Conservation (phyloP, 2,888 invertebrate species). For the Azorinus chamasolen region DNA sequence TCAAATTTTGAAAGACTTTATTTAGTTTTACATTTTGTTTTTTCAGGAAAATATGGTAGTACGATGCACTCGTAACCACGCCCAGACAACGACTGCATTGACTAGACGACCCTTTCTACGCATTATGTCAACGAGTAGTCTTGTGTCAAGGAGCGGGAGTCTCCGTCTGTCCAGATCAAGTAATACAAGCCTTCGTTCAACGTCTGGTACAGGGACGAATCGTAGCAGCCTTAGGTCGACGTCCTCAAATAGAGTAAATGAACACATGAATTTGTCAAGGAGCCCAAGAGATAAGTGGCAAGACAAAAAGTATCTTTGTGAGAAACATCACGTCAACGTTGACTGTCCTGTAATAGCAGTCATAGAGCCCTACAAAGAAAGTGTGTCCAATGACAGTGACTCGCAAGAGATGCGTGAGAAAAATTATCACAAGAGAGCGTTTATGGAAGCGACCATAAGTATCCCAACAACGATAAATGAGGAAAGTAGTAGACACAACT, state of each 20-base stretch:
- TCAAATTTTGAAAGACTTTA: too few relatives aligned
- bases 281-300: slow-evolving; percentile 24
- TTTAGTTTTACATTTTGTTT: too few relatives aligned
- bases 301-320: slow-evolving; percentile 23
- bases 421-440: slow-evolving; percentile 52
- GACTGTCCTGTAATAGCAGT: slow-evolving; percentile 45
- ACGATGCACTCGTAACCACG: slow-evolving; percentile 53
- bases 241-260: slow-evolving; percentile 30
- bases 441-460: slow-evolving; percentile 71
- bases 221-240: slow-evolving; percentile 31
- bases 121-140: slow-evolving; percentile 58
- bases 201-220: slow-evolving; percentile 54
- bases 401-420: slow-evolving; percentile 41
- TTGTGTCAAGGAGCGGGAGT: slow-evolving; percentile 60
- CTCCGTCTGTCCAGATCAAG: slow-evolving; percentile 71
- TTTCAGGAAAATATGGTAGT: slow-evolving; percentile 68
- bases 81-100: slow-evolving; percentile 46
- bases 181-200: slow-evolving; percentile 71
- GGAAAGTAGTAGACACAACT: slow-evolving; percentile 72
- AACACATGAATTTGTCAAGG: slow-evolving; percentile 19
- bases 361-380: slow-evolving; percentile 36
- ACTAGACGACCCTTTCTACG: slow-evolving; percentile 63
- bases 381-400: neutral
- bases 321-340: slow-evolving; percentile 23
- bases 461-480: slow-evolving; percentile 78